These are phyloP conservation scores for Saccopteryx leptura DNA, from an alignment of 2,113 vertebrate genomes.

Conservation along the genomic window DNA sequence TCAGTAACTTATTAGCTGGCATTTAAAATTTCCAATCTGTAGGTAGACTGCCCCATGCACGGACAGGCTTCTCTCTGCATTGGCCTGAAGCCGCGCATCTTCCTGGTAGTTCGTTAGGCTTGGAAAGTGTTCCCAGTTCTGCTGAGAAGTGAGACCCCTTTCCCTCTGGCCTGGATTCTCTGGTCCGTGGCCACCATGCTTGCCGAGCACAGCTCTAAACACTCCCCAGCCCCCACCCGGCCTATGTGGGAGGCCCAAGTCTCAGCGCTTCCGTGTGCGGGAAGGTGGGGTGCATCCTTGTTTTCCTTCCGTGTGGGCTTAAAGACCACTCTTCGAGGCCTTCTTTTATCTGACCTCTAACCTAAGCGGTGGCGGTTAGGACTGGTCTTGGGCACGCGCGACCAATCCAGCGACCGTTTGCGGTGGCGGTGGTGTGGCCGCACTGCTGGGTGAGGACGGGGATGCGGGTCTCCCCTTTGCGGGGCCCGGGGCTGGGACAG, in stretches of 20 bases:
- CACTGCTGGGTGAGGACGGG: not conserved
- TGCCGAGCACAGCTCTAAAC: fast-evolving
- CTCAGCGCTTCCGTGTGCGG: not conserved
- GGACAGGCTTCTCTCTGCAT: not conserved
- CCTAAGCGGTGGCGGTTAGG: not conserved
- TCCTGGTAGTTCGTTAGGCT: not conserved
- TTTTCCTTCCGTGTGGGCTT: not conserved
- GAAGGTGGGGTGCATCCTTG: not conserved
- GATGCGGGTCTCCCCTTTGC: fast-evolving
- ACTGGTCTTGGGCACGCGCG: fast-evolving
- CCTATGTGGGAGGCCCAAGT: not conserved
- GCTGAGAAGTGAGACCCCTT: not conserved
- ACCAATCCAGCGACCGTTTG: not conserved
- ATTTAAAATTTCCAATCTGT: not conserved
- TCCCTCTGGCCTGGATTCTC: not conserved
- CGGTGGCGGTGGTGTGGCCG: not conserved
- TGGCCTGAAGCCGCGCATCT: not conserved
- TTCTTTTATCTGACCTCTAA: conserved; percentile 66
- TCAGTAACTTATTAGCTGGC: not conserved
- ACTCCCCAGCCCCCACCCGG: fast-evolving
- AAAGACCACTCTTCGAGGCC: not conserved
- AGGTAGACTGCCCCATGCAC: not conserved
- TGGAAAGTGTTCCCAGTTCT: not conserved
- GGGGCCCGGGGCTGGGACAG: not conserved
- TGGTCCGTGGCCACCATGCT: not conserved